Percentiles rank a stretch among this genome's conserved stretches.
phyloP scores from a whole-genome alignment of 2,797 vertebrate species.

The Perodicticus potto region DNA sequence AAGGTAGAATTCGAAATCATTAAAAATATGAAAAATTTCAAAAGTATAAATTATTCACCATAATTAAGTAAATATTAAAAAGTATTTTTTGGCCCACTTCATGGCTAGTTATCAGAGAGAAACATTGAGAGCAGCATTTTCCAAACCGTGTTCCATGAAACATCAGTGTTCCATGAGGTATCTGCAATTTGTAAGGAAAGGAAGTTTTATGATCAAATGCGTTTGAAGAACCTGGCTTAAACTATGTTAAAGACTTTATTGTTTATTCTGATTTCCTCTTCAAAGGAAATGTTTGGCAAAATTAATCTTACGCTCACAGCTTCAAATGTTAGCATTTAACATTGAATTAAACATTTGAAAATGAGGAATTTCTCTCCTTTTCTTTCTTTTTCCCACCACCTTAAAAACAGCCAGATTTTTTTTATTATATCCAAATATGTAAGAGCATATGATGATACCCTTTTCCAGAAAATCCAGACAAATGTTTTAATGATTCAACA shows the following conservation, averaged over 20 bases:
- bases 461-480: slow-evolving; percentile 20
- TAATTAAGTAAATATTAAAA: neutral
- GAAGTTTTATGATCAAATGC: neutral
- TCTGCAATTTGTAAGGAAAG: neutral
- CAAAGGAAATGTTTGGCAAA: slow-evolving; percentile 42
- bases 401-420: slow-evolving; percentile 32
- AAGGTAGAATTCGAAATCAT: slow-evolving; percentile 1
- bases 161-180: neutral
- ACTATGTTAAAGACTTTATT: neutral
- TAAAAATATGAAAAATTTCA: neutral
- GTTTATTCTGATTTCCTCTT: slow-evolving; percentile 42
- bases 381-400: neutral
- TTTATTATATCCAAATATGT: slow-evolving; percentile 8
- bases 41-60: neutral
- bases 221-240: neutral
- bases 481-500: neutral
- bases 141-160: neutral
- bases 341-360: slow-evolving; percentile 48
- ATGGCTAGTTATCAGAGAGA: slow-evolving; percentile 18
- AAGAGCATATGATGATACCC: neutral
- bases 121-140: neutral
- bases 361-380: neutral
- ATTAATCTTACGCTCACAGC: slow-evolving; percentile 10
- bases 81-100: neutral
- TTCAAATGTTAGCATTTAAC: slow-evolving; percentile 7